Evolutionary conservation across 2,113 vertebrate genomes (phyloP), one percentile per base, ranked within the genome.

Genomic region (Ancistrus triradiatus): DNA sequence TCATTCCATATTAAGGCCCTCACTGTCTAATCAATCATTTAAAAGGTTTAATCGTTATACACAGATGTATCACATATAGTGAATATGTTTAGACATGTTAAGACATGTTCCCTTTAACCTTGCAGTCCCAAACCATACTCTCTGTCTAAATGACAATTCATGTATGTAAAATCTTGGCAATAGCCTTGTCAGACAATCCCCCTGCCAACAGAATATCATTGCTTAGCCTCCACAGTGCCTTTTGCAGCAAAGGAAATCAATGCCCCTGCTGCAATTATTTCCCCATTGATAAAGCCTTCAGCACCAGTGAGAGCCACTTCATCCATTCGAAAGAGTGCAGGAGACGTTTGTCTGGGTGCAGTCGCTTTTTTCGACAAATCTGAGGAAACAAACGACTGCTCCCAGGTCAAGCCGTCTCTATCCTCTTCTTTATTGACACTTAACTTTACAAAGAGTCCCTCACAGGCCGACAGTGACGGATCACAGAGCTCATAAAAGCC

Each of bases 201-300:
- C 27, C 53, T 61, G 51, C 19, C 33, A 22, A 69, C 47, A 69
- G 42, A 77, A 25, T 9, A 46, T 55, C 68, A 65, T 49, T 48
- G 59, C 76, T 82, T 62, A 69, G 56, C 70, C 73, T 77, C 77
- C 60, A 74, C 68, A 17, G 38, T 19, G 40, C 18, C 33, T 33
- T 44, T n/a, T 15, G 14, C n/a, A 35, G 51, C 13, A 70, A 74
- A 73, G 58, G 47, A 78, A 77, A 90, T 88, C 87, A 85, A 84
- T 84, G 84, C 74, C 68, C 73, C 66, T 69, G 79, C 78, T 82
- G 84, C 74, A 83, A 89, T 90, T 87, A 91, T 90, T 85, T 87
- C 76, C 73, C 76, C 78, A 84, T 84, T 88, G 87, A 91, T 84
- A 85, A 89, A 88, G 59, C 73, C 79, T 86, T 85, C 75, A 79